Percentiles rank a stretch among this genome's conserved stretches.
Conservation (phyloP, 2,797 vertebrate species). For the Agapornis canus region DNA sequence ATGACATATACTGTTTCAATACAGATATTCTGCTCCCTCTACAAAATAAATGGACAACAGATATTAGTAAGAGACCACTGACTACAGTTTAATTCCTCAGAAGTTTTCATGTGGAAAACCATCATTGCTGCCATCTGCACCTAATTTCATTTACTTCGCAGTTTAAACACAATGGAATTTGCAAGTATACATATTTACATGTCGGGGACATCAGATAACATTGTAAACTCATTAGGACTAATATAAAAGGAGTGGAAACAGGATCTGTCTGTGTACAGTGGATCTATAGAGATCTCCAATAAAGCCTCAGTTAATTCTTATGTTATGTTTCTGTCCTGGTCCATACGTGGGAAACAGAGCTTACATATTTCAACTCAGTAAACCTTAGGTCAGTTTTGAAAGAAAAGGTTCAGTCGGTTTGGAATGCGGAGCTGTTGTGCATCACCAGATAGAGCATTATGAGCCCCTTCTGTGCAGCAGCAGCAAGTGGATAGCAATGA, state of each 20-base stretch:
- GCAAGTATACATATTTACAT: slow-evolving; percentile 63
- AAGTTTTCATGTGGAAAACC: slow-evolving; percentile 36
- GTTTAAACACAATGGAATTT: slow-evolving; percentile 45
- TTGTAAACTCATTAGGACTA: slow-evolving; percentile 73
- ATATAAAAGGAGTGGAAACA: slow-evolving; percentile 13
- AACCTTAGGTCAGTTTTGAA: background rate
- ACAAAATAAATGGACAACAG: slow-evolving; percentile 4
- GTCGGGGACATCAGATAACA: slow-evolving; percentile 13
- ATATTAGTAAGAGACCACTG: background rate
- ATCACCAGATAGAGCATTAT: background rate
- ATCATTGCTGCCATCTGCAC: background rate
- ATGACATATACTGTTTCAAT: background rate
- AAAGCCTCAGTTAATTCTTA: background rate
- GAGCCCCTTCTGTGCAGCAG: background rate
- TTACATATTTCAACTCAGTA: background rate
- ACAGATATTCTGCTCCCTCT: background rate
- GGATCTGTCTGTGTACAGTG: background rate
- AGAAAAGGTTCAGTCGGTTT: background rate
- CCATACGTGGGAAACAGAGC: background rate
- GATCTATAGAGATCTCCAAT: background rate
- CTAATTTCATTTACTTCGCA: slow-evolving; percentile 30
- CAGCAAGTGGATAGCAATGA: background rate
- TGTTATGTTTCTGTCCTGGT: background rate
- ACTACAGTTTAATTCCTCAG: slow-evolving; percentile 22
- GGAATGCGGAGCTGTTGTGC: background rate